phyloP scores from a whole-genome alignment of 1,140 invertebrate genomes.

The Battus philenor region DNA sequence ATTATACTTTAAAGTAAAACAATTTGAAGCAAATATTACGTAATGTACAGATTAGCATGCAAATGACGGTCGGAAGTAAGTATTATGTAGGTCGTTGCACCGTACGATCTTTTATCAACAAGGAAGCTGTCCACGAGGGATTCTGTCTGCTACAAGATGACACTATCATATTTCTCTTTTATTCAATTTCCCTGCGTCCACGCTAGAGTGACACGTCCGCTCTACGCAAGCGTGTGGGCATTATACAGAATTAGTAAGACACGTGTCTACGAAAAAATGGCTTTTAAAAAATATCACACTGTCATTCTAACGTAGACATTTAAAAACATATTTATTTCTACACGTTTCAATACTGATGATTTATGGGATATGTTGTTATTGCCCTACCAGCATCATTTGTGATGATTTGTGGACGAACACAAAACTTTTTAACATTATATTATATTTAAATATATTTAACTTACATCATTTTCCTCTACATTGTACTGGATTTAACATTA shows the following conservation, averaged over 20 bases:
- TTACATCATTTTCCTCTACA: no score
- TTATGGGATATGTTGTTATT: no score
- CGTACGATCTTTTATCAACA: constrained; percentile 11
- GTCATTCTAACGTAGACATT: background rate
- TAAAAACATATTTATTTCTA: no score
- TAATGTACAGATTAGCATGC: constrained; percentile 30
- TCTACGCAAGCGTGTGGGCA: constrained; percentile 24
- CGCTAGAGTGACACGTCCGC: constrained; percentile 36
- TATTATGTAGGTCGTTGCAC: constrained; percentile 39
- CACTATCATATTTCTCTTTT: constrained; percentile 62
- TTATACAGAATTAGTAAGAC: constrained; percentile 6
- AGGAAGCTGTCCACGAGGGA: constrained; percentile 28
- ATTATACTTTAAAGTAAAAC: no score
- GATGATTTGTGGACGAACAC: no score
- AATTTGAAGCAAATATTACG: no score
- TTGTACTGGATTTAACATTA: no score
- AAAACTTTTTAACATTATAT: no score
- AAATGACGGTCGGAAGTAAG: constrained; percentile 30
- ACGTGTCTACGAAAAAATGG: background rate
- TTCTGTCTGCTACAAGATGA: constrained; percentile 28
- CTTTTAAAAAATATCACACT: background rate
- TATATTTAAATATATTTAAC: no score
- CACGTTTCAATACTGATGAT: no score
- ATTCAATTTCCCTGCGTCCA: constrained; percentile 53
- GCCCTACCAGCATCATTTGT: no score